Evolutionary conservation across 1,140 invertebrate species (phyloP).

Genomic region (Linepithema humile): DNA sequence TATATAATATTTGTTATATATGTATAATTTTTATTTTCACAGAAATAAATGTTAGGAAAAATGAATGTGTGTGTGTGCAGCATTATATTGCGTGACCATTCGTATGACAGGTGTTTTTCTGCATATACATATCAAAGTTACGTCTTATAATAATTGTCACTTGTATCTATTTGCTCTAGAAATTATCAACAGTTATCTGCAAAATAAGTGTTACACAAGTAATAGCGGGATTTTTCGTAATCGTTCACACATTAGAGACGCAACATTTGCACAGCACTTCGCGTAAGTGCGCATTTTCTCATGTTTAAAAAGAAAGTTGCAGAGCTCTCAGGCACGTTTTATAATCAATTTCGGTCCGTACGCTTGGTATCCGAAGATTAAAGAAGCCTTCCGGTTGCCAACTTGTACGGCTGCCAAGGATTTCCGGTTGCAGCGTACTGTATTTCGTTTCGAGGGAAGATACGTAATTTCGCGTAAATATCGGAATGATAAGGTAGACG

Average conservation of each 20-base stretch:
- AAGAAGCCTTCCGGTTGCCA: slow-evolving; percentile 38
- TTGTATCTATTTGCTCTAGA: background rate
- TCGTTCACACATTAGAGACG: background rate
- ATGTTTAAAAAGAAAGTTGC: slow-evolving; percentile 17
- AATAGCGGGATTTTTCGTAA: background rate
- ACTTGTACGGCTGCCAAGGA: slow-evolving; percentile 50
- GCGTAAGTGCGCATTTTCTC: background rate
- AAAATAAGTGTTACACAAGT: background rate
- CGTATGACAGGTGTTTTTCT: background rate
- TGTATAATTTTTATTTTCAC: background rate
- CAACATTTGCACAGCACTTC: background rate
- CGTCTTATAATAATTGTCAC: background rate
- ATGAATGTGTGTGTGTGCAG: background rate
- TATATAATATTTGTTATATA: too few relatives aligned
- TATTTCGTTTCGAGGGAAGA: slow-evolving; percentile 1
- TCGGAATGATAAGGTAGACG: slow-evolving; percentile 23
- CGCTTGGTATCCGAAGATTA: slow-evolving; percentile 22
- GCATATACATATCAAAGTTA: background rate
- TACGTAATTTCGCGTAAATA: slow-evolving; percentile 41
- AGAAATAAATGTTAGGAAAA: background rate
- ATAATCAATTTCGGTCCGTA: slow-evolving; percentile 35
- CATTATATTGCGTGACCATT: too few relatives aligned
- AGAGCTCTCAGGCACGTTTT: background rate
- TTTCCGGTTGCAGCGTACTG: slow-evolving; percentile 6
- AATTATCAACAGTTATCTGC: background rate